These are phyloP conservation scores for Drosophila kepulauana DNA, from an alignment of 1,140 invertebrate species.

Conservation along the genomic window DNA sequence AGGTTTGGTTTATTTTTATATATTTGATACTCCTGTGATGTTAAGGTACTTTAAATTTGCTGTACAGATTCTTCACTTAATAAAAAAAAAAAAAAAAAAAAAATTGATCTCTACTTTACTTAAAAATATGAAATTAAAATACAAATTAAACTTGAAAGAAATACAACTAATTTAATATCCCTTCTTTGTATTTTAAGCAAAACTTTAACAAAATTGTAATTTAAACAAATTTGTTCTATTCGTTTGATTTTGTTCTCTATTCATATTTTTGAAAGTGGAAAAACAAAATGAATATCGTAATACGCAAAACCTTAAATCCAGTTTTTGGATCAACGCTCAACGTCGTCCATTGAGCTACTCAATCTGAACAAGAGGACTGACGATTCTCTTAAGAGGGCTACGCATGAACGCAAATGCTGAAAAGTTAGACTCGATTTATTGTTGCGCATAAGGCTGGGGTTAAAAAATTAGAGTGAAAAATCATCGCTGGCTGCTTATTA, in stretches of 20 bases:
- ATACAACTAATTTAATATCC: neutral
- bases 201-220: too few relatives aligned
- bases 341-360: conserved; percentile 37
- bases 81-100: too few relatives aligned
- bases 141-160: neutral
- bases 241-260: too few relatives aligned
- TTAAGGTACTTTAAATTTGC: too few relatives aligned
- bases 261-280: too few relatives aligned
- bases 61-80: too few relatives aligned
- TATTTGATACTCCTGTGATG: too few relatives aligned
- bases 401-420: conserved; percentile 71
- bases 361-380: neutral
- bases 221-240: too few relatives aligned
- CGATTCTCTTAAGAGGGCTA: conserved; percentile 37
- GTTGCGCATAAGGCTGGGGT: conserved; percentile 51
- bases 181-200: too few relatives aligned
- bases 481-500: conserved; percentile 70
- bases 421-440: conserved; percentile 25
- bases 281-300: conserved; percentile 43
- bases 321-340: conserved; percentile 48
- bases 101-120: too few relatives aligned
- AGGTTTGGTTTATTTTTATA: too few relatives aligned
- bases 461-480: conserved; percentile 33
- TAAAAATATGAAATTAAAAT: too few relatives aligned
- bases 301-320: conserved; percentile 36